phyloP scores from a whole-genome alignment of 2,113 vertebrate species.

The Anhinga anhinga region DNA sequence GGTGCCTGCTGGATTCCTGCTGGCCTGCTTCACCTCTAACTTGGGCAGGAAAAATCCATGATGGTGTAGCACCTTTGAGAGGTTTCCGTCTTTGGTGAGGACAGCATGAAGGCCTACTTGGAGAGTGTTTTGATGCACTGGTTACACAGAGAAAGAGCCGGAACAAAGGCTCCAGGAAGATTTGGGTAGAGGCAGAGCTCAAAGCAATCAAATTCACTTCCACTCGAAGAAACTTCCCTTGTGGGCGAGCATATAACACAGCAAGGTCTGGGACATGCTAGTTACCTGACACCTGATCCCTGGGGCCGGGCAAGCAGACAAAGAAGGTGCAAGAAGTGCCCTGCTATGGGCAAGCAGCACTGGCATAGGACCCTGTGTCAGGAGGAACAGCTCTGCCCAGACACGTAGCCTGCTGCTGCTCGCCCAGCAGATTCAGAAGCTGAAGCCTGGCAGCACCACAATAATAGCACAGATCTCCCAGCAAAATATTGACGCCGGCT shows the following conservation, averaged over 20 bases:
- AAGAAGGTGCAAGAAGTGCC: background rate
- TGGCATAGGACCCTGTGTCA: accelerated
- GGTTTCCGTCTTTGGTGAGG: background rate
- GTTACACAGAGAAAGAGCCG: background rate
- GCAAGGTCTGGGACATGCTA: background rate
- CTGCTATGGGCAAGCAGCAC: background rate
- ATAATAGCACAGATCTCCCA: background rate
- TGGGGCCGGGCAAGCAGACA: background rate
- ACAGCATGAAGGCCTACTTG: background rate
- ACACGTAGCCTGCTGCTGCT: background rate
- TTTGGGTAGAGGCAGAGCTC: background rate
- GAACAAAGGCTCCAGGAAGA: background rate
- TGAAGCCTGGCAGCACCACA: background rate
- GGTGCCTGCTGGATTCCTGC: background rate
- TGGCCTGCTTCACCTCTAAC: background rate
- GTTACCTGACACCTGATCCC: background rate
- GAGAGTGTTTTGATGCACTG: background rate
- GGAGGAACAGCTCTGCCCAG: background rate
- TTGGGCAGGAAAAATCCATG: background rate
- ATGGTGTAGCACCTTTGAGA: background rate
- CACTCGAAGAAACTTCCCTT: background rate
- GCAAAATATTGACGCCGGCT: background rate
- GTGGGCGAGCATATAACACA: background rate
- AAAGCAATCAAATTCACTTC: background rate
- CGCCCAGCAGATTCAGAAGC: background rate